Evolutionary conservation across 2,797 vertebrate genomes (phyloP), one percentile per base, ranked within the genome.

Genomic region (Dallia pectoralis): DNA sequence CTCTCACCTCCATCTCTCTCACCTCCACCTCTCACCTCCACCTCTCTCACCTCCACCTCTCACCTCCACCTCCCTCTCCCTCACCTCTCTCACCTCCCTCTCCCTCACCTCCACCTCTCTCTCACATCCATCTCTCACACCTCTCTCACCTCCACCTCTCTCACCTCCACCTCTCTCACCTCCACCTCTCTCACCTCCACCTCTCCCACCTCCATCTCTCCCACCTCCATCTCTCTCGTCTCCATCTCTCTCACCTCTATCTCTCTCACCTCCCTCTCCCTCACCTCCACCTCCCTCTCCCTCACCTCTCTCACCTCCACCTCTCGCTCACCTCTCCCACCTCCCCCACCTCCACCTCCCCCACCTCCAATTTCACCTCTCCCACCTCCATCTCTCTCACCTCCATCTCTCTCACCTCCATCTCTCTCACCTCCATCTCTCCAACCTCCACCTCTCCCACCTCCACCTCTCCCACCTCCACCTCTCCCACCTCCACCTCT

Each of bases 21-120:
- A 77, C 48, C 82, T 70, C 77, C 75, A 70, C 27, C 73, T 83
- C 77, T 76, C 71, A 48, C 74, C 74, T 74, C 67, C n/a, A 59
- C 27, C 25, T 27, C 69, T 76, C 72, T 12, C 32, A n/a, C 69
- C 70, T 47, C 71, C 5, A 6, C 33, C 67, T 59, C 64, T 29
- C 61, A 32, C 51, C 22, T 49, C 47, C 48, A 49, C 67, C 56
- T 8, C 4, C n/a, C 27, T 22, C 71, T 78, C 62, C 15, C n/a
- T 11, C 29, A 72, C 69, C 56, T 77, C 67, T 66, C 56, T 77
- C 67, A n/a, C 44, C 47, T 74, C 69, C 72, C 51, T 80, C 74
- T 63, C 75, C 81, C 77, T 83, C 62, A 67, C 22, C 67, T 2
- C 72, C 33, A 69, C 49, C 3, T 30, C 65, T 53, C 62, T 25